These are phyloP conservation scores for Indicator indicator DNA, from an alignment of 2,113 vertebrate species.

Conservation along the genomic window DNA sequence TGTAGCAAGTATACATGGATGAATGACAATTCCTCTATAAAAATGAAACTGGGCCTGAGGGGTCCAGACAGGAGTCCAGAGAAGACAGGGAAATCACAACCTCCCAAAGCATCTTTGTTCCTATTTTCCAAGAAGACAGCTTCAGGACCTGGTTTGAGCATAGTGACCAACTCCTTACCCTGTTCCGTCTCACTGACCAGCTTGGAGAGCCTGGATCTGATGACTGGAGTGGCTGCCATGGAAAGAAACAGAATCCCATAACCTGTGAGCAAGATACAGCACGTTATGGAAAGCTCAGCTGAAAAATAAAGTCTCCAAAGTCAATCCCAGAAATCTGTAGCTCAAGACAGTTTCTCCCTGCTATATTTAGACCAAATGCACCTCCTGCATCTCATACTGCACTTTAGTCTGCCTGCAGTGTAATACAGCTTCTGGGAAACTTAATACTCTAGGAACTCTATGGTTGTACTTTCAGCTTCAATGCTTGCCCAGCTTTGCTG, in stretches of 20 bases:
- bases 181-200: slow-evolving; percentile 86
- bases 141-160: background rate
- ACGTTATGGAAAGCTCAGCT: background rate
- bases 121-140: background rate
- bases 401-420: background rate
- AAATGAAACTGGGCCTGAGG: background rate
- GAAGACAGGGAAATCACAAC: background rate
- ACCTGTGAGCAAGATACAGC: slow-evolving; percentile 72
- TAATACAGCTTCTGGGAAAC: background rate
- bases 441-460: background rate
- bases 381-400: background rate
- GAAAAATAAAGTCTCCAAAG: background rate
- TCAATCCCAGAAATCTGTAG: background rate
- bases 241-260: slow-evolving; percentile 89
- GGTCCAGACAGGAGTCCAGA: background rate
- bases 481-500: background rate
- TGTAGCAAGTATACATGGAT: background rate
- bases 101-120: background rate
- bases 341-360: background rate
- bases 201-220: slow-evolving; percentile 93
- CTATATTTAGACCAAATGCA: background rate
- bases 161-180: slow-evolving; percentile 74
- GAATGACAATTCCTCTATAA: background rate
- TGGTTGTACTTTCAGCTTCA: background rate
- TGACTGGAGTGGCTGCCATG: slow-evolving; percentile 85